Percentiles rank a stretch among this genome's conserved stretches.
Conservation (phyloP, 2,797 vertebrate genomes). For the Lates japonicus region DNA sequence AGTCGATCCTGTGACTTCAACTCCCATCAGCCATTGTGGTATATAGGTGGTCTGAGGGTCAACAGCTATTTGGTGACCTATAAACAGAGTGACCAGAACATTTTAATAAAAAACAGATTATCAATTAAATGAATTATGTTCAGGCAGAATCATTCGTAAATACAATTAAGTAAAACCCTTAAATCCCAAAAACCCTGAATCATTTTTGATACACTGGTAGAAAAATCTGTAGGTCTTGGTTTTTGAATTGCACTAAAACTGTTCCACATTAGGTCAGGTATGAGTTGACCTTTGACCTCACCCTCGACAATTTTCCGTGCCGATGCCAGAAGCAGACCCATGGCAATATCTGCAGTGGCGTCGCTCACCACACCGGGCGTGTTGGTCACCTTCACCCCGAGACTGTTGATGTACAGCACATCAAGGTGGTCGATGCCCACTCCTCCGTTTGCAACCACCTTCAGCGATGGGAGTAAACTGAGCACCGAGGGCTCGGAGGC, state of each 20-base stretch:
- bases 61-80: conserved; percentile 43
- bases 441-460: conserved; percentile 83
- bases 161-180: too few species aligned
- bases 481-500: conserved; percentile 73
- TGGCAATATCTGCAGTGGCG: conserved; percentile 79
- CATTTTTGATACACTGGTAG: too few species aligned
- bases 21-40: conserved; percentile 31
- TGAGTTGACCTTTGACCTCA: conserved; percentile 16
- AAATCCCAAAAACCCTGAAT: too few species aligned
- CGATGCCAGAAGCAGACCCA: conserved; percentile 66
- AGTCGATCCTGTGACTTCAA: conserved; percentile 83
- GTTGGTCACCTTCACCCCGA: conserved; percentile 82
- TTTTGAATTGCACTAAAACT: not conserved
- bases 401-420: conserved; percentile 77
- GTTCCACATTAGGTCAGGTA: not conserved
- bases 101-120: not conserved
- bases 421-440: conserved; percentile 87
- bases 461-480: conserved; percentile 78
- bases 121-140: too few species aligned
- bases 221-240: not conserved
- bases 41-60: conserved; percentile 35
- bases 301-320: conserved; percentile 61
- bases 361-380: conserved; percentile 80
- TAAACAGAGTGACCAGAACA: not conserved
- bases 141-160: too few species aligned